Evolutionary conservation across 1,140 invertebrate genomes (phyloP), one percentile per base, ranked within the genome.

Genomic region (Drosophila littoralis): DNA sequence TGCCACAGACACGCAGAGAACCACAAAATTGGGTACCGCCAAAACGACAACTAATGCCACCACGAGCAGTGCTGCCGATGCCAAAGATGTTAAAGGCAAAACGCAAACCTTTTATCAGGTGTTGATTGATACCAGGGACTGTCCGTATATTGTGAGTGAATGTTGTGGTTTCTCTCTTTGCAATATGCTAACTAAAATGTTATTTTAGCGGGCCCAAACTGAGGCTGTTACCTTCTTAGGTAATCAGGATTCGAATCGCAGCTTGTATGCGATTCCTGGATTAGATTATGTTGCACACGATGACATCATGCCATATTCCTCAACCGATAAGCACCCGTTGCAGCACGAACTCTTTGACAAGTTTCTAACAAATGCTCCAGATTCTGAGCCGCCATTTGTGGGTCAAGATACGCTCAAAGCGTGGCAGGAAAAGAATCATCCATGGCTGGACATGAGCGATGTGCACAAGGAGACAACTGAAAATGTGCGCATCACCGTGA

Each of bases 391-490:
- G 1, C 96, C 96, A 1, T 99, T 98, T 93, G 93, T 95, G 58
- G 95, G 97, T 0, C 95, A 97, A 93, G 98, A 99, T 88, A 98
- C 98, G 0, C 93, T 99, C 2, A 94, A 95, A 81, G 97, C 97
- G 0, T 99, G 98, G 98, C 98, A 99, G 93, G 97, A 99, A 83
- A 98, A 98, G 91, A 99, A 99, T 93, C 97, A 99, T 93, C 97
- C 98, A 0, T 99, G 98, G 98, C 92, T 99, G 42, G 97, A 99
- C 91, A 93, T 99, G 51, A 98, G 97, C 36, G 98, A 99, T 93
- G 98, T 99, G n/a, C 98, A 99, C 92, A 97, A 98, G 91, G 98
- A 99, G 94, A 99, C 98, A 0, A 99, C 98, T 0, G 98, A 99
- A 93, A 97, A 97, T 92, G 96, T 99, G 75, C 93, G 98, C 15